phyloP scores from a whole-genome alignment of 2,797 vertebrate genomes.

The Pachyuromys duprasi region DNA sequence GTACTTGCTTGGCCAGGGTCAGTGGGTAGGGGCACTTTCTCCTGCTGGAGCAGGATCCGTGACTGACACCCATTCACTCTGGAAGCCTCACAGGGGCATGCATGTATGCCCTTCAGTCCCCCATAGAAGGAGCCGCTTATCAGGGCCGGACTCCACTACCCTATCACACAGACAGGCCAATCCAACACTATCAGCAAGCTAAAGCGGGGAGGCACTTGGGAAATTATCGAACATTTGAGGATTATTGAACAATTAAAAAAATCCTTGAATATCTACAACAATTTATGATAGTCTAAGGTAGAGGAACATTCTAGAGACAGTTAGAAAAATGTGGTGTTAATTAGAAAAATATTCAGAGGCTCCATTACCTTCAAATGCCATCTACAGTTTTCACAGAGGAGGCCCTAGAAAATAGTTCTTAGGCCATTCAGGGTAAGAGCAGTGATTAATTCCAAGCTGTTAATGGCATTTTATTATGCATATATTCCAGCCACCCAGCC shows the following conservation, averaged over 20 bases:
- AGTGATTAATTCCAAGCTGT: conserved; percentile 83
- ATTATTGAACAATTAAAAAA: conserved; percentile 54
- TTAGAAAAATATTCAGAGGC: conserved; percentile 77
- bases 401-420: conserved; percentile 78
- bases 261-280: conserved; percentile 28
- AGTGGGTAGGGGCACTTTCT: not conserved
- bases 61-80: not conserved
- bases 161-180: not conserved
- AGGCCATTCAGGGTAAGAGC: conserved; percentile 76
- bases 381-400: conserved; percentile 69
- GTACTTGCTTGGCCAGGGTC: not conserved
- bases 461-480: conserved; percentile 83
- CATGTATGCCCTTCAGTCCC: not conserved
- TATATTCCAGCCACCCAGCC: conserved; percentile 79
- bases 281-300: conserved; percentile 58
- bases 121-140: not conserved
- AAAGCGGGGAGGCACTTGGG: not conserved
- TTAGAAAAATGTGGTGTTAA: conserved; percentile 69
- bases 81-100: not conserved
- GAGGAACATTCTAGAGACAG: conserved; percentile 62
- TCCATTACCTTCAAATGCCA: conserved; percentile 76
- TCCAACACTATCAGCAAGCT: not conserved
- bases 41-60: not conserved
- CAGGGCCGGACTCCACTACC: not conserved
- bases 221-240: not conserved